Evolutionary conservation across 2,888 invertebrate species (phyloP).

Genomic region (Amblyteles armatorius): DNA sequence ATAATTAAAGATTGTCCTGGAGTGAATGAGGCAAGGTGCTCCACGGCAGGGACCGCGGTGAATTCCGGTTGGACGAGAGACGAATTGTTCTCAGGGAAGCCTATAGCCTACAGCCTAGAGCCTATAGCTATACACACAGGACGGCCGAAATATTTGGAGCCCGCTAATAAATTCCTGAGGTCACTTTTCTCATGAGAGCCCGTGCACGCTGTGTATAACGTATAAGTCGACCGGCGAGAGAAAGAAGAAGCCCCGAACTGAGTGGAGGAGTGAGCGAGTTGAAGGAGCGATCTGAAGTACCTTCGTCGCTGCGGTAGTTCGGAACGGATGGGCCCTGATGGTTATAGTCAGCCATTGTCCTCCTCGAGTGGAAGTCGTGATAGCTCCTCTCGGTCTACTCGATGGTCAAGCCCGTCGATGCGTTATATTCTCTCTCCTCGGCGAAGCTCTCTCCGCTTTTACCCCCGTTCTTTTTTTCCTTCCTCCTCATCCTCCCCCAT

Average conservation of each 20-base stretch:
- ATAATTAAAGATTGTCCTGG: constrained; percentile 29
- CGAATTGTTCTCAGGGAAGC: neutral
- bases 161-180: constrained; percentile 56
- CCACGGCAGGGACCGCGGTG: constrained; percentile 5
- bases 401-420: constrained; percentile 71
- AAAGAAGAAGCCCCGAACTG: constrained; percentile 22
- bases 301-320: constrained; percentile 56
- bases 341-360: constrained; percentile 76
- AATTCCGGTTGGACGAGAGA: constrained; percentile 29
- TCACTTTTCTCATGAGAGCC: constrained; percentile 48
- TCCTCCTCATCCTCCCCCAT: constrained; percentile 18
- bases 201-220: constrained; percentile 17
- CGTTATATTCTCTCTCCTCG: constrained; percentile 74
- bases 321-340: constrained; percentile 69
- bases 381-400: constrained; percentile 71
- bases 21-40: constrained; percentile 22
- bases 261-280: constrained; percentile 41
- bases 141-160: constrained; percentile 51
- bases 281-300: constrained; percentile 40
- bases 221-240: constrained; percentile 11
- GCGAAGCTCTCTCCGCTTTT: constrained; percentile 48
- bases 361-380: constrained; percentile 74
- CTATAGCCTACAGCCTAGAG: too few relatives aligned
- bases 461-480: constrained; percentile 25
- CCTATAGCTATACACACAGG: constrained; percentile 36